Percentiles rank a stretch among this genome's conserved stretches.
phyloP scores from a whole-genome alignment of 2,888 invertebrate genomes.

The Hirtodrosophila cameraria region DNA sequence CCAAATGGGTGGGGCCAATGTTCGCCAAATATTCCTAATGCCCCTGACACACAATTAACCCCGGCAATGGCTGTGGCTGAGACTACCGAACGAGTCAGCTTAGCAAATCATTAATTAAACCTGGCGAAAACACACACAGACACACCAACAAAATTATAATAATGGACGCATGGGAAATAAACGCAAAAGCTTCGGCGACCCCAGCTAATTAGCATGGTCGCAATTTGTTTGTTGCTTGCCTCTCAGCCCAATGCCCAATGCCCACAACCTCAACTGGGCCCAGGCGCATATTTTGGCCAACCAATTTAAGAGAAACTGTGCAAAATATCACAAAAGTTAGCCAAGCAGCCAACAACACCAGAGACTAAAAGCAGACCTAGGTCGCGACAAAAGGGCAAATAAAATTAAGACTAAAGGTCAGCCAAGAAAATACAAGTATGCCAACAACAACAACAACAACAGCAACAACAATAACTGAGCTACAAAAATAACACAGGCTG shows the following conservation, averaged over 20 bases:
- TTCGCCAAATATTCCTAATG: conserved; percentile 48
- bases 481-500: background rate
- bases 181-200: conserved; percentile 47
- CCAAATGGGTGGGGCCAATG: conserved; percentile 25
- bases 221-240: conserved; percentile 31
- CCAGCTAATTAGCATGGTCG: conserved; percentile 66
- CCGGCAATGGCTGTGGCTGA: conserved; percentile 11
- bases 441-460: background rate
- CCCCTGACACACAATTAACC: conserved; percentile 69
- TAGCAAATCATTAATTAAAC: conserved; percentile 71
- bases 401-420: conserved; percentile 46
- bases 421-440: conserved; percentile 22
- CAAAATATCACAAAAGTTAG: conserved; percentile 40
- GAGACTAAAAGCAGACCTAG: conserved; percentile 7
- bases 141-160: conserved; percentile 56
- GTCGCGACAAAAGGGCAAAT: conserved; percentile 35
- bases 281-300: conserved; percentile 15
- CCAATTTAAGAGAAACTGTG: conserved; percentile 31
- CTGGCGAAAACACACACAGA: conserved; percentile 38
- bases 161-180: conserved; percentile 70
- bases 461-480: background rate
- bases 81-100: conserved; percentile 46
- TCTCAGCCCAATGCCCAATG: background rate
- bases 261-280: too few species aligned
- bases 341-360: conserved; percentile 8